Conservation (phyloP, 2,113 vertebrate genomes). For the Barnardius zonarius region DNA sequence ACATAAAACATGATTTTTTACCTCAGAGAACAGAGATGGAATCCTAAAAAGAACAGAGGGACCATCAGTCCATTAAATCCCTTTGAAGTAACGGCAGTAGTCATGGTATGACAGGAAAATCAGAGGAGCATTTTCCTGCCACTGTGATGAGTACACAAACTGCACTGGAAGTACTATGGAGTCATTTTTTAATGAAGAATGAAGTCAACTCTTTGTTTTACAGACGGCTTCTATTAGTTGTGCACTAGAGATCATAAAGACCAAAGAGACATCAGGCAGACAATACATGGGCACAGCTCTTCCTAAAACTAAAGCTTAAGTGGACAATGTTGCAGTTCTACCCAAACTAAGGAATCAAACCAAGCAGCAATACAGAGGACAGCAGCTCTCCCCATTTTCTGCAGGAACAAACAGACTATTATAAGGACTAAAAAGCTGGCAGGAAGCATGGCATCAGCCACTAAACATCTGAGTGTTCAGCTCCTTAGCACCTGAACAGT, state of each 20-base stretch:
- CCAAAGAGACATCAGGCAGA: background rate
- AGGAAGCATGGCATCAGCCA: background rate
- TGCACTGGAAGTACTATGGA: background rate
- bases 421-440: background rate
- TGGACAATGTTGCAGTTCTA: background rate
- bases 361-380: background rate
- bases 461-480: background rate
- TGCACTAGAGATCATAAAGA: background rate
- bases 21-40: background rate
- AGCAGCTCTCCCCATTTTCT: background rate
- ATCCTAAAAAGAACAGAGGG: background rate
- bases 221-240: background rate
- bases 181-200: background rate
- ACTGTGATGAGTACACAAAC: background rate
- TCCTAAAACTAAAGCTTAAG: background rate
- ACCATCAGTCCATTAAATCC: background rate
- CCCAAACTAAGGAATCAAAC: background rate
- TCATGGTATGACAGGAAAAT: background rate
- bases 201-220: background rate
- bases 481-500: background rate
- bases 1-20: background rate
- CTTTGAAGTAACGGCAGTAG: background rate
- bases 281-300: background rate
- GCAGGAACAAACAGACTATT: background rate
- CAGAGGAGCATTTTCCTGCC: background rate